Evolutionary conservation across 2,797 vertebrate genomes (phyloP).

Genomic region (Pangasius krempfi): DNA sequence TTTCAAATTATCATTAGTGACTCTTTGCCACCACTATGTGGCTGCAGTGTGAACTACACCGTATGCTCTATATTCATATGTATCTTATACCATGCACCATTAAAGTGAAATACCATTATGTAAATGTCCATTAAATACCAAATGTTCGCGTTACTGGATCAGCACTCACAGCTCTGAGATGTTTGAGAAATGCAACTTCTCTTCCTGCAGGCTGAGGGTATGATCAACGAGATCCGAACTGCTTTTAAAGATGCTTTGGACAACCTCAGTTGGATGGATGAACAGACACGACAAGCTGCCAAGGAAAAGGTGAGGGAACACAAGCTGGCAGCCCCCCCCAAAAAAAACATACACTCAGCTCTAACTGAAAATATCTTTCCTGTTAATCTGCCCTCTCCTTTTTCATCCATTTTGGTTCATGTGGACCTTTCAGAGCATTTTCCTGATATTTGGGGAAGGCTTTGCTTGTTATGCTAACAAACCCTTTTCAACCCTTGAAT

Average conservation of each 20-base stretch:
- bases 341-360: not conserved
- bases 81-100: not conserved
- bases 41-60: conserved; percentile 11
- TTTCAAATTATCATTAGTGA: conserved; percentile 8
- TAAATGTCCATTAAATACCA: not conserved
- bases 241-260: conserved; percentile 89
- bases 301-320: conserved; percentile 87
- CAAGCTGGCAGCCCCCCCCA: not conserved
- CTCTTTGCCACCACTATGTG: conserved; percentile 43
- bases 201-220: conserved; percentile 85
- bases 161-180: not conserved
- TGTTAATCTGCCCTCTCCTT: not conserved
- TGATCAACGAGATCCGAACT: conserved; percentile 90
- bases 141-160: not conserved
- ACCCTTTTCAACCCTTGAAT: not conserved
- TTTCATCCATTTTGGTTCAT: not conserved
- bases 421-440: not conserved
- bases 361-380: not conserved
- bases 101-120: not conserved
- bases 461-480: not conserved
- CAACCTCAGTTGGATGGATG: conserved; percentile 91
- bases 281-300: conserved; percentile 85
- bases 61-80: not conserved
- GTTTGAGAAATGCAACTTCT: not conserved
- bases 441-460: not conserved